Conservation (phyloP, 2,888 invertebrate genomes). For the Odontocolon sp. region DNA sequence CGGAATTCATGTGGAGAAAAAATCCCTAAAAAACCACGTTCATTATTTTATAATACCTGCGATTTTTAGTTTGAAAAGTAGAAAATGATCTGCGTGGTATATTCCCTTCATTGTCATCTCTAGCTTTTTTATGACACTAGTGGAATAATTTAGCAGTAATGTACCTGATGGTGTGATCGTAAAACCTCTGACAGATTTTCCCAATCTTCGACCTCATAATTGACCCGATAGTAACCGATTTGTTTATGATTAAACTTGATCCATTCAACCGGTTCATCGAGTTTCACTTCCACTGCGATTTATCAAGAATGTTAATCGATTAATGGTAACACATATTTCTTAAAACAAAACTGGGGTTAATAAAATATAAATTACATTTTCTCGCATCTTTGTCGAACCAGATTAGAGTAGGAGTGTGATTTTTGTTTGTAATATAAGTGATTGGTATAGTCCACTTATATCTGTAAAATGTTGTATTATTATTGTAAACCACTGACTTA, state of each 20-base stretch:
- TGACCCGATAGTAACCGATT: slow-evolving; percentile 94
- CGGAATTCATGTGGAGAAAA: too few species aligned
- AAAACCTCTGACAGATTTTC: slow-evolving; percentile 80
- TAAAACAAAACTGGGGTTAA: too few species aligned
- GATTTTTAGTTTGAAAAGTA: not conserved
- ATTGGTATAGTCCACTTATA: slow-evolving; percentile 95
- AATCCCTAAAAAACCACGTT: not conserved
- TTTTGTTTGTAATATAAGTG: slow-evolving; percentile 86
- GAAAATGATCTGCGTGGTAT: too few species aligned
- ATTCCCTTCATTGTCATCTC: too few species aligned
- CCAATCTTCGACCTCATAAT: slow-evolving; percentile 89
- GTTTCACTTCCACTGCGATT: slow-evolving; percentile 83
- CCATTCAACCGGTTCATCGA: slow-evolving; percentile 83
- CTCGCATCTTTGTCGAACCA: slow-evolving; percentile 77
- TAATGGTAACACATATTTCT: too few species aligned
- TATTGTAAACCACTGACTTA: not conserved
- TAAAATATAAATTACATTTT: slow-evolving; percentile 72
- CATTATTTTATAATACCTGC: not conserved
- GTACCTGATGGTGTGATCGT: slow-evolving; percentile 79
- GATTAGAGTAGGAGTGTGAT: slow-evolving; percentile 70
- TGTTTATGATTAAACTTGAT: slow-evolving; percentile 93
- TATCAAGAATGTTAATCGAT: slow-evolving; percentile 29
- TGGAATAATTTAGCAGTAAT: not conserved
- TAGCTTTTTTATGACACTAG: too few species aligned
- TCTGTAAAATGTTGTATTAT: not conserved